Evolutionary conservation across 30 jellyfish, hydroid and myxozoan species (phyloP).

Genomic region (Aurelia sp.): DNA sequence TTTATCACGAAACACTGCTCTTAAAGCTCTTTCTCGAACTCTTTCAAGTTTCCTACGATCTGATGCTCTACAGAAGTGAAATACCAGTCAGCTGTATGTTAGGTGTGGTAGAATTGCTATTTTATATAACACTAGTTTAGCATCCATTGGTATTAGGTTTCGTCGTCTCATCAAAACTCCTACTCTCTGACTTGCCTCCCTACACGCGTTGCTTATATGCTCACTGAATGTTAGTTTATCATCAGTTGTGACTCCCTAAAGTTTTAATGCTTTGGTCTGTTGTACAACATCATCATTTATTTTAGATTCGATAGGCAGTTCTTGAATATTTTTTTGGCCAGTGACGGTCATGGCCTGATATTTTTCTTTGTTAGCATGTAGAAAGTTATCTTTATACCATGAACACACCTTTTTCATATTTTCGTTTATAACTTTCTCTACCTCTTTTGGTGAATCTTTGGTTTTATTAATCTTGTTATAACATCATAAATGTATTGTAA

Average conservation of each 20-base stretch:
- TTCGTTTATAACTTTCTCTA: constrained; percentile 40
- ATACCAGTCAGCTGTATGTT: constrained; percentile 46
- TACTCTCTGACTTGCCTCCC: constrained; percentile 55
- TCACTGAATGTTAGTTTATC: constrained; percentile 35
- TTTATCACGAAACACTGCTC: constrained; percentile 34
- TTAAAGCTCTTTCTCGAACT: constrained; percentile 34
- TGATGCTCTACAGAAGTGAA: constrained; percentile 37
- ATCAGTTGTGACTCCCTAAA: constrained; percentile 51
- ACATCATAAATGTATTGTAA: too few relatives aligned
- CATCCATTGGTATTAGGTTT: constrained; percentile 28
- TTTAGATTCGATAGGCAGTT: constrained; percentile 1
- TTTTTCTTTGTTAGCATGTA: constrained; percentile 31
- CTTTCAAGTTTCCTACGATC: constrained; percentile 39
- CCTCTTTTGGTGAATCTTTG: constrained; percentile 53
- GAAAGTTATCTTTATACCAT: constrained; percentile 33
- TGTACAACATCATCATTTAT: constrained; percentile 16
- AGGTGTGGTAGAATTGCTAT: constrained; percentile 34
- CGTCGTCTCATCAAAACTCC: not conserved
- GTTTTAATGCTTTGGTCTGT: constrained; percentile 21
- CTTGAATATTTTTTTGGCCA: constrained; percentile 56
- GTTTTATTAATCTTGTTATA: too few relatives aligned
- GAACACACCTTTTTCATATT: constrained; percentile 44
- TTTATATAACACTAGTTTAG: constrained; percentile 36
- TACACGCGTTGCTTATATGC: constrained; percentile 48
- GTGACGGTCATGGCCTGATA: constrained; percentile 54